Conservation (phyloP, 2,888 invertebrate genomes). For the Chymomyza amoena region DNA sequence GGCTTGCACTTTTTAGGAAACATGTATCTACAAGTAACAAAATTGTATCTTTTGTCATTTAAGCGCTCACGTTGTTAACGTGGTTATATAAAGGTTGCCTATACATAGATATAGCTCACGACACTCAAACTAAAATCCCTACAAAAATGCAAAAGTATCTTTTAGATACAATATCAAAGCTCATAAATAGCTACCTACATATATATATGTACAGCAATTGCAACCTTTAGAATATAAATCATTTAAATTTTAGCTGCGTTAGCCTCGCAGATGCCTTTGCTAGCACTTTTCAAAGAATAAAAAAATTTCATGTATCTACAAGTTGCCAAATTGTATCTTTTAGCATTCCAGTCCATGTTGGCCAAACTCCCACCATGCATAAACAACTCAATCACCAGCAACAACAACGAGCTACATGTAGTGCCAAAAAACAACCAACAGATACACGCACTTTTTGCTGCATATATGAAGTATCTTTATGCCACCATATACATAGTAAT, state of each 20-base stretch:
- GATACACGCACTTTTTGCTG: not conserved
- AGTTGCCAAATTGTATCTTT: not conserved
- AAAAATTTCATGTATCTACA: not conserved
- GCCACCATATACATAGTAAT: not conserved
- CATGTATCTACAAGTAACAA: not conserved
- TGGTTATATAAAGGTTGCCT: too few species aligned
- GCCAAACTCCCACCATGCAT: not conserved
- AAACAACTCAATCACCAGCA: not conserved
- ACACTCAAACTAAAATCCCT: too few species aligned
- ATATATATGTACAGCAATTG: not conserved
- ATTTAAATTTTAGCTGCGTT: not conserved
- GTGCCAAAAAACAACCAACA: not conserved
- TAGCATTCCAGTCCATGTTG: not conserved
- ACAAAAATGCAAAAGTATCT: too few species aligned
- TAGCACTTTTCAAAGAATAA: too few species aligned
- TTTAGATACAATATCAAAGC: not conserved
- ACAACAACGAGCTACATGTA: constrained; percentile 19
- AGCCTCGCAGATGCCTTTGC: not conserved
- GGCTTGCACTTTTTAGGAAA: not conserved
- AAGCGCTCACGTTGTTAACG: too few species aligned
- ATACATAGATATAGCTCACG: too few species aligned
- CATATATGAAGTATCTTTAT: not conserved
- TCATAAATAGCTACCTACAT: not conserved
- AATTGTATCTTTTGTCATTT: not conserved
- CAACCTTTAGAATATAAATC: not conserved